Conservation (phyloP, 2,888 invertebrate species). For the Thecocarcelia acutangulata region DNA sequence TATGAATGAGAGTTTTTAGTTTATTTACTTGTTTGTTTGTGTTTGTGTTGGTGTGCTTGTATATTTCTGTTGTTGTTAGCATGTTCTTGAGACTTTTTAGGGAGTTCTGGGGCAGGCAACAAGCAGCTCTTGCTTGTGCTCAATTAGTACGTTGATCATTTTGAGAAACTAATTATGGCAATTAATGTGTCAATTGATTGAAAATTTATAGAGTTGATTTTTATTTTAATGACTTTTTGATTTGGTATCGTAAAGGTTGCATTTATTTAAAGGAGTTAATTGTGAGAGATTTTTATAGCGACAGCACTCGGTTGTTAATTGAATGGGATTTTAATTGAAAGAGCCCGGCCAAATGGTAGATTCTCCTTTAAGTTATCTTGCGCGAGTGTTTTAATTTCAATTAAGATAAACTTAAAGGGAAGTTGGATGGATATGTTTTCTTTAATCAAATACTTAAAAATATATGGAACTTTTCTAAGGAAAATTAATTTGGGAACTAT, state of each 20-base stretch:
- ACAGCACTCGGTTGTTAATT: slow-evolving; percentile 11
- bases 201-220: slow-evolving; percentile 67
- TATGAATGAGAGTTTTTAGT: slow-evolving; percentile 46
- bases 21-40: not conserved
- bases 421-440: too few relatives aligned
- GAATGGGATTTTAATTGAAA: slow-evolving; percentile 21
- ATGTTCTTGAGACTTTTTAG: not conserved
- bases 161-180: slow-evolving; percentile 67
- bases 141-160: slow-evolving; percentile 55
- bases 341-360: not conserved
- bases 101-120: slow-evolving; percentile 15
- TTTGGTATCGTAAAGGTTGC: slow-evolving; percentile 59
- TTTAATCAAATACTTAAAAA: too few relatives aligned
- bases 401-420: not conserved
- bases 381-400: not conserved
- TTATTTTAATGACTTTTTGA: slow-evolving; percentile 61
- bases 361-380: not conserved
- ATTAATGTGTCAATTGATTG: slow-evolving; percentile 69
- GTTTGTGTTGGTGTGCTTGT: not conserved
- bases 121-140: slow-evolving; percentile 3
- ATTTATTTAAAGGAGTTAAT: slow-evolving; percentile 59
- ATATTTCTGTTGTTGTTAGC: not conserved
- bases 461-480: too few relatives aligned
- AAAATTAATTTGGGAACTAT: too few relatives aligned
- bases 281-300: slow-evolving; percentile 45